Conservation (phyloP, 2,888 invertebrate genomes). For the Epiblema foenella region DNA sequence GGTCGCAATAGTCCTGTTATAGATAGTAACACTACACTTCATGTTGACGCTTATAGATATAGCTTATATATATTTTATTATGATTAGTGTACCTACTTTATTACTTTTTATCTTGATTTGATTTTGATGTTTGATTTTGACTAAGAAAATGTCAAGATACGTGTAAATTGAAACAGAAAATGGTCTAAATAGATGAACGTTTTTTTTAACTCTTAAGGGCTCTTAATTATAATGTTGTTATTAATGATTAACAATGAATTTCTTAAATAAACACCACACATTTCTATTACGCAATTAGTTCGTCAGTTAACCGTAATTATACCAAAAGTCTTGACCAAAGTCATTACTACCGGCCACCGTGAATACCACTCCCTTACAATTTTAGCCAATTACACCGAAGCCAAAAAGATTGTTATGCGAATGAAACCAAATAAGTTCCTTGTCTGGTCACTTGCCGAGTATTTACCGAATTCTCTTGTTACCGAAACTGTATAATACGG, state of each 20-base stretch:
- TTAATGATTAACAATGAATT: neutral
- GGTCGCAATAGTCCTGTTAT: no score
- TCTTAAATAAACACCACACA: neutral
- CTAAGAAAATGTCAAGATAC: no score
- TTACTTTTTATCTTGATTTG: no score
- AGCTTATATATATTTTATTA: no score
- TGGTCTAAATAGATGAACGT: no score
- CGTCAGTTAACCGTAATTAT: neutral
- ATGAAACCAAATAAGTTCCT: constrained; percentile 30
- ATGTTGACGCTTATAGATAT: no score
- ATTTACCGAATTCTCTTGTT: neutral
- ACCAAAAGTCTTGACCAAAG: neutral
- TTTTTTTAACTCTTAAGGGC: no score
- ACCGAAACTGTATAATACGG: neutral
- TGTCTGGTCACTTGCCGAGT: constrained; percentile 13
- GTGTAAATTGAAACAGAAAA: no score
- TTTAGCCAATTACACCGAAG: constrained; percentile 38
- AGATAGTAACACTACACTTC: no score
- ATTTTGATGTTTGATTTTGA: no score
- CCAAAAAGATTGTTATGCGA: constrained; percentile 41
- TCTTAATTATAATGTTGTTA: no score
- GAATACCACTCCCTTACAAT: constrained; percentile 22
- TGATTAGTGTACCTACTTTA: no score
- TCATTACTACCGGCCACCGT: constrained; percentile 1
- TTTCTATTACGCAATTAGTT: neutral